phyloP scores from a whole-genome alignment of 2,797 vertebrate genomes.

The Psittacula echo region DNA sequence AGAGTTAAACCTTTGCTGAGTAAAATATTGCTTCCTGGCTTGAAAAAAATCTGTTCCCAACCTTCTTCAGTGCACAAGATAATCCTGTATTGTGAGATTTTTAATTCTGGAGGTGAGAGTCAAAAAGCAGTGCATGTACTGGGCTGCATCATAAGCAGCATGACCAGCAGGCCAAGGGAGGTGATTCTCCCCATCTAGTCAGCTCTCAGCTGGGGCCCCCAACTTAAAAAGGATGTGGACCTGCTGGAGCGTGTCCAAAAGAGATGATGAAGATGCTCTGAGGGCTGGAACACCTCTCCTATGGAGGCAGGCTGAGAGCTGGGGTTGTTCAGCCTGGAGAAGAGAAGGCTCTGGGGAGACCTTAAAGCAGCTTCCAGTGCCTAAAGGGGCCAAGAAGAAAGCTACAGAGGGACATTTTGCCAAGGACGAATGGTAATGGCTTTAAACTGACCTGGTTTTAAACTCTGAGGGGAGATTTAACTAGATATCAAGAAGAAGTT shows the following conservation, averaged over 20 bases:
- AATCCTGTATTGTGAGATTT: neutral
- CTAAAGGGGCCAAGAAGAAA: neutral
- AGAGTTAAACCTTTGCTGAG: neutral
- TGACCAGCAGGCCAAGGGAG: neutral
- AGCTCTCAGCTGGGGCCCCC: neutral
- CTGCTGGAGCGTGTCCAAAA: neutral
- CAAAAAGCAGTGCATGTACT: neutral
- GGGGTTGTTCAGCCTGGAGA: neutral
- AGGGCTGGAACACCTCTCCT: too few species aligned
- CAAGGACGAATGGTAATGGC: neutral
- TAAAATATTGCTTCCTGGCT: neutral
- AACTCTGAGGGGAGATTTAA: neutral
- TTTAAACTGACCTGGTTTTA: neutral
- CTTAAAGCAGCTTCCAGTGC: neutral
- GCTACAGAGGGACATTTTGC: neutral
- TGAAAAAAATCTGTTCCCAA: neutral
- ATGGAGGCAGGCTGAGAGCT: neutral
- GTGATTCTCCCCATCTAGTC: neutral
- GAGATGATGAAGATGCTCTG: neutral
- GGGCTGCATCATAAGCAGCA: neutral
- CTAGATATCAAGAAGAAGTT: neutral
- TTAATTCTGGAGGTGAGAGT: too few species aligned
- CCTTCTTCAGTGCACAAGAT: neutral
- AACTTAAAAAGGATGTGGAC: neutral
- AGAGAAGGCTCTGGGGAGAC: rapidly evolving